Conservation (phyloP, 2,113 vertebrate genomes). For the Brienomyrus longianalis region DNA sequence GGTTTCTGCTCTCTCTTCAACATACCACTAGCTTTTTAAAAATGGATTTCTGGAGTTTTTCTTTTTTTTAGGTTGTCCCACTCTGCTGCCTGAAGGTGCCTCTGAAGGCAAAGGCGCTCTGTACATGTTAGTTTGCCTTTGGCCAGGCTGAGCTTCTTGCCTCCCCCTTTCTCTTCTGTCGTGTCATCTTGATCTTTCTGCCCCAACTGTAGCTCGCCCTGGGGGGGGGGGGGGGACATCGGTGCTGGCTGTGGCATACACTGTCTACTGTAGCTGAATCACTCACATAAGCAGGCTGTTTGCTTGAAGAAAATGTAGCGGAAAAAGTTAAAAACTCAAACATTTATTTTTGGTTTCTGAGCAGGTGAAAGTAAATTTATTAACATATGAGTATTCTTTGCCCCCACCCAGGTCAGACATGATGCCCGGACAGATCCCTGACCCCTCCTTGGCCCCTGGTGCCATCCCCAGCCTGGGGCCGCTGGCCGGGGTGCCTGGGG, state of each 20-base stretch:
- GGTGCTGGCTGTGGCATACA: not conserved
- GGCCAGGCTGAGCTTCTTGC: not conserved
- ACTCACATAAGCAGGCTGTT: not conserved
- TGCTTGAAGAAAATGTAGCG: not conserved
- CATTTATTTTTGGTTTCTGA: not conserved
- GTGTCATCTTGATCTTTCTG: not conserved
- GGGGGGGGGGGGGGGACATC: not conserved
- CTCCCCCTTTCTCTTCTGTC: not conserved
- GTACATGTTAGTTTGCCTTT: not conserved
- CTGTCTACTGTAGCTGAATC: not conserved
- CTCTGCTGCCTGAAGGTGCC: not conserved
- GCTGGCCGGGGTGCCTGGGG: conserved; percentile 78
- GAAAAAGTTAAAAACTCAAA: not conserved
- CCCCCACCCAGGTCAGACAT: conserved; percentile 61
- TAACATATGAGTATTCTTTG: not conserved
- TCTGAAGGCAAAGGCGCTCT: not conserved
- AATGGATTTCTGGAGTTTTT: not conserved
- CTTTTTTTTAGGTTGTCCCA: not conserved
- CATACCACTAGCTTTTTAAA: not conserved
- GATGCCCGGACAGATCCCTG: conserved; percentile 96
- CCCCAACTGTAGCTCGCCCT: not conserved
- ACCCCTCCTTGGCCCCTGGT: conserved; percentile 84
- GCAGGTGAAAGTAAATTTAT: conserved; percentile 6
- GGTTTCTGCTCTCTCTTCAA: not conserved
- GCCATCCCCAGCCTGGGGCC: conserved; percentile 83